Base-by-base conservation (phyloP, 2,113 vertebrate species). In the Entosphenus tridentatus region DNA sequence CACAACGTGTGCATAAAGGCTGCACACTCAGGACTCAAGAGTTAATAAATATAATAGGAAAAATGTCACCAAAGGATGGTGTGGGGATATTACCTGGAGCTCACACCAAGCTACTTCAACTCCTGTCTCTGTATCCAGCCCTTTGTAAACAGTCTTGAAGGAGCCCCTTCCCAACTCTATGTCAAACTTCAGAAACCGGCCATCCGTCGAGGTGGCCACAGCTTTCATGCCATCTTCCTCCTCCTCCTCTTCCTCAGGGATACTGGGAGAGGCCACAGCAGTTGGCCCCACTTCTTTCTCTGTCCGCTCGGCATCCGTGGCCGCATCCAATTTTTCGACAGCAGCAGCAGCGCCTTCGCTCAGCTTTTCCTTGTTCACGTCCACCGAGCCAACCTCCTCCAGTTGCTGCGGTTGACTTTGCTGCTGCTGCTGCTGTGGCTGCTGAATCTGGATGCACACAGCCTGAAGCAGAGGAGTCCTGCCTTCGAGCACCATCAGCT, bases 191-290 rank as follows among this genome's bases (percentile, higher is more conserved):
- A 65, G 62, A 21, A 65, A 65, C 21, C 62, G 62, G 21, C 8
- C 62, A 65, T 65, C 62, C 8, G 62, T n/a, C 10, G 62, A 65
- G 62, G 62, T 65, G 62, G 62, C 62, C 8, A 65, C 62, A 11
- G 62, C 62, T 65, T 65, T 65, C 62, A 65, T 65, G 10, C 21
- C 21, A 11, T 65, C 62, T 65, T 65, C 62, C 21, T 65, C 62
- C 21, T 65, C 62, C 62, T 65, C 62, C 73, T 88, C 88, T 54
- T 73, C 73, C 59, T 79, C 62, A 65, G n/a, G 39, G 39, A 39
- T 10, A 11, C 62, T 10, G 10, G 62, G 62, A 65, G 21, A 21
- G 21, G n/a, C 9, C 8, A 21, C n/a, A 21, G n/a, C 10, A n/a
- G n/a, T 65, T 65, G n/a, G 62, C n/a, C n/a, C n/a, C 9, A 65